A percentile compares a stretch with the other conserved stretches of the same genome.
Evolutionary conservation across 1,140 invertebrate genomes (phyloP).

Genomic region (Vanessa atalanta): DNA sequence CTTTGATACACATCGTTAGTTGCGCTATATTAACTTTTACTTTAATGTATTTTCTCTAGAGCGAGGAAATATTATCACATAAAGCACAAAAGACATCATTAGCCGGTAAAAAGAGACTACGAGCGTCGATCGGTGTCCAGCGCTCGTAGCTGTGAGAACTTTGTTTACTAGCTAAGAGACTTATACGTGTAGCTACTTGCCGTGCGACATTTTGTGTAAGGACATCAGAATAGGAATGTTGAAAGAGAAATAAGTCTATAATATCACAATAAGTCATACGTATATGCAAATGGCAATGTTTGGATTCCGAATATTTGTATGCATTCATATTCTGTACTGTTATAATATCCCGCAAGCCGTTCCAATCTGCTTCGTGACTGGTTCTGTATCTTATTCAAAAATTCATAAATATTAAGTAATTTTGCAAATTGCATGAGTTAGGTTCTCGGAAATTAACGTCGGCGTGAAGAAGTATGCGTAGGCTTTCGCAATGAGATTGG

Average conservation of each 20-base stretch:
- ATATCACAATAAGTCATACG: too few relatives aligned
- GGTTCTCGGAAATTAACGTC: conserved; percentile 7
- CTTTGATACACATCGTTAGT: background rate
- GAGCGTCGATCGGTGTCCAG: background rate
- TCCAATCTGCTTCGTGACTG: background rate
- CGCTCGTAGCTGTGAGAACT: background rate
- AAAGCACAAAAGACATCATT: background rate
- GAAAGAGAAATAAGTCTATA: too few relatives aligned
- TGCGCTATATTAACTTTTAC: background rate
- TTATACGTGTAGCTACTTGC: too few relatives aligned
- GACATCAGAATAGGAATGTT: too few relatives aligned
- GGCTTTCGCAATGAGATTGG: conserved; percentile 21
- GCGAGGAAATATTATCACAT: background rate
- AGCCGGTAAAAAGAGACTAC: background rate
- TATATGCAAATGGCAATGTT: too few relatives aligned
- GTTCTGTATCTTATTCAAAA: background rate
- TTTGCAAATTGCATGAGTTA: conserved; percentile 12
- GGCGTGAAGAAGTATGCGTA: conserved; percentile 12
- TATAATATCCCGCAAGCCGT: too few relatives aligned
- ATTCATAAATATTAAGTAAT: conserved; percentile 8
- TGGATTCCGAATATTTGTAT: too few relatives aligned
- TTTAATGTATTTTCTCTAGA: background rate
- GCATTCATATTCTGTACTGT: too few relatives aligned
- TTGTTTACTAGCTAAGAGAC: too few relatives aligned
- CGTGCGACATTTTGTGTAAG: too few relatives aligned